phyloP scores from a whole-genome alignment of 2,797 vertebrate genomes.

The Darevskia mixta region DNA sequence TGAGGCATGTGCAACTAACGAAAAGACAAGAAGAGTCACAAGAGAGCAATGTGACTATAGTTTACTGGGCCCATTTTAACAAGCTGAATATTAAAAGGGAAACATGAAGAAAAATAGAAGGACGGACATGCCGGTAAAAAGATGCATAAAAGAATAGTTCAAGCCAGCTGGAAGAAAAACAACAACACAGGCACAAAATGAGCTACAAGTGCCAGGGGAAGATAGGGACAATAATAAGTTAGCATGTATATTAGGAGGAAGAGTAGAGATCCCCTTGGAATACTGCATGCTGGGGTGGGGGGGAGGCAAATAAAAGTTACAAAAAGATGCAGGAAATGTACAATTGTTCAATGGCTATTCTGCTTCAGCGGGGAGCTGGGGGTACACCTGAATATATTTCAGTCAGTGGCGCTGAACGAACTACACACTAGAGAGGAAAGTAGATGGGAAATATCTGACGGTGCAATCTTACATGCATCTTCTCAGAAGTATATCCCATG shows the following conservation, averaged over 20 bases:
- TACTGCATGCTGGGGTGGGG: neutral
- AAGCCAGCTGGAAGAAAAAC: neutral
- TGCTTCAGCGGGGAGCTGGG: neutral
- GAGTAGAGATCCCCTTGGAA: neutral
- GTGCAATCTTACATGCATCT: neutral
- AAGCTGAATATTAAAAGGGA: conserved; percentile 13
- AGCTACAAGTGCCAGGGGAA: conserved; percentile 6
- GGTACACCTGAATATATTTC: neutral
- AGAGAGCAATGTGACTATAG: neutral
- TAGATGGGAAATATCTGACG: neutral
- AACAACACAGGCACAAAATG: neutral
- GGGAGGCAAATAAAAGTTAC: neutral
- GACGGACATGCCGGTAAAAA: neutral
- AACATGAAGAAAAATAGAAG: neutral
- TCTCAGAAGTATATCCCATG: neutral
- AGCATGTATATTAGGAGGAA: neutral
- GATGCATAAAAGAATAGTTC: neutral
- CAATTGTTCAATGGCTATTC: neutral
- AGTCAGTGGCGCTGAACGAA: neutral
- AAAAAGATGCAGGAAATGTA: neutral
- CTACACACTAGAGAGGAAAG: neutral
- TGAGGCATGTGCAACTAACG: neutral
- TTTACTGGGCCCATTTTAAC: neutral
- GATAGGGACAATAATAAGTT: neutral
- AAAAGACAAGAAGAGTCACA: neutral